Base-by-base conservation (phyloP, 2,888 invertebrate genomes). In the Mythimna impura region DNA sequence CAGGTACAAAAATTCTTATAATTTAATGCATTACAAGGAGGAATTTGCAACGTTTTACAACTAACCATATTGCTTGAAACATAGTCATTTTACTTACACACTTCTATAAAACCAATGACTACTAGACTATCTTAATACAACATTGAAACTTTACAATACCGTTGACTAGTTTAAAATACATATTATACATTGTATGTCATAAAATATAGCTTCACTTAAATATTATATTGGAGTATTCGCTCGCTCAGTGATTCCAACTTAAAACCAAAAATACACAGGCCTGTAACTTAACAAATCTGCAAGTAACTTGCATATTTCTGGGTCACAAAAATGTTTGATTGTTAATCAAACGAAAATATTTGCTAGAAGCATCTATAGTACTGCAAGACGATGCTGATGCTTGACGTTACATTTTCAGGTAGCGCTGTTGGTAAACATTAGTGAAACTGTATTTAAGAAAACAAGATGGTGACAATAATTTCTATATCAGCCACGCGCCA, bases 201-300 rank as follows among this genome's bases (percentile, higher is more conserved):
- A 40, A 34, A 67, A 68, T 60, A 70, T 54, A 71, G 25, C 17
- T 66, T 63, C 54, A 54, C 54, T 71, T 73, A 67, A 25, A 57
- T 52, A 64, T 55, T 57, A 55, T 43, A 73, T 20, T 61, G 66
- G 54, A 71, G 36, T 54, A 68, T 67, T 74, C 75, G 79, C 82
- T 75, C 78, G 71, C 73, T 60, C 80, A 82, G 78, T 81, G 71
- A 36, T 36, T 50, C 54, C 62, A 84, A 72, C 74, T 36, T 62
- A 9, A 30, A 62, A 17, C 25, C 58, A 61, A 83, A 68, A 57
- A 57, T 6, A 66, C 40, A 22, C 84, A 88, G 12, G 34, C 60
- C n/a, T 40, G 20, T 50, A 22, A 4, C 57, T 73, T 14, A 25
- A 40, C 50, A 52, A 52, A n/a, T 52, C n/a, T n/a, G 50, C 50